phyloP scores from a whole-genome alignment of 2,888 invertebrate genomes.

The Charanyca ferruginea region DNA sequence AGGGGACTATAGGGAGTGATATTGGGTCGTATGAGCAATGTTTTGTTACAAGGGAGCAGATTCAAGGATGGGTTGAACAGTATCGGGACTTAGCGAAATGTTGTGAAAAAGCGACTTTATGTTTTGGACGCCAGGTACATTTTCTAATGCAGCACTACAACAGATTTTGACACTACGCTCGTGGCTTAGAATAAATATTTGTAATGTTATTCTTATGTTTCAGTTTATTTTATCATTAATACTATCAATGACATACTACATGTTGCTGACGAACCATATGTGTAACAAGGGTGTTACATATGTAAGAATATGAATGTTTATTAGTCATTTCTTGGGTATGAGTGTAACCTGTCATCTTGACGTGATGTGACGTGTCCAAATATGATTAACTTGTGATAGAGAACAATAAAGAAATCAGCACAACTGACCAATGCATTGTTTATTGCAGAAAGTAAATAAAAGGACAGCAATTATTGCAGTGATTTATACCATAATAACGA shows the following conservation, averaged over 20 bases:
- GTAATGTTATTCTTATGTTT: background rate
- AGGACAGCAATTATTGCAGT: constrained; percentile 9
- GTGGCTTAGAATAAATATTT: background rate
- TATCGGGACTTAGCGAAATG: background rate
- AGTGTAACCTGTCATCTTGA: too few relatives aligned
- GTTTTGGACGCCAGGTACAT: constrained; percentile 26
- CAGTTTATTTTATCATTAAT: constrained; percentile 31
- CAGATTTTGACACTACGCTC: background rate
- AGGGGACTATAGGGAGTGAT: background rate
- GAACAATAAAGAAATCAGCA: too few relatives aligned
- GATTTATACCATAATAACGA: background rate
- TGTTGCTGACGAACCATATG: constrained; percentile 25
- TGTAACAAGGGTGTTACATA: constrained; percentile 11
- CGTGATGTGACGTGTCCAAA: too few relatives aligned
- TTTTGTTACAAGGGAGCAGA: background rate
- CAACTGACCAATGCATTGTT: background rate
- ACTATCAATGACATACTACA: constrained; percentile 29
- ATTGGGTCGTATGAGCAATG: background rate
- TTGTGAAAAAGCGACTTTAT: background rate
- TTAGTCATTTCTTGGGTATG: too few relatives aligned
- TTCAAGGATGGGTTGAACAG: background rate
- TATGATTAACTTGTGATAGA: too few relatives aligned
- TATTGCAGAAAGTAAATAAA: constrained; percentile 7
- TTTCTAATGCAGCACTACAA: background rate
- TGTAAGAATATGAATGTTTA: constrained; percentile 13